Evolutionary conservation across 2,113 vertebrate species (phyloP).

Genomic region (Circaetus cinerascens): DNA sequence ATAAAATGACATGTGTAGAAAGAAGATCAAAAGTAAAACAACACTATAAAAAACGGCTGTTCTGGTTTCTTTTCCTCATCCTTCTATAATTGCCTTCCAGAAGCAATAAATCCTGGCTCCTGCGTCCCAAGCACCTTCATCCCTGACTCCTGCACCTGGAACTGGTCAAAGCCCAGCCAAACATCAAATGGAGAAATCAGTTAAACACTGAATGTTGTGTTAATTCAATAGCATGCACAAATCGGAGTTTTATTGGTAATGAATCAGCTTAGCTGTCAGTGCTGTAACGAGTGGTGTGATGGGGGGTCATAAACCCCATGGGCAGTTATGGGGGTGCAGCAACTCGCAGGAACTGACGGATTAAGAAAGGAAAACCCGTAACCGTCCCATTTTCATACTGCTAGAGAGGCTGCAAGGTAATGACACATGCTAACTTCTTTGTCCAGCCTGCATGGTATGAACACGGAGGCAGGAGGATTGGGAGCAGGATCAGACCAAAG

Average conservation of each 20-base stretch:
- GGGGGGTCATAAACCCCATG: not conserved
- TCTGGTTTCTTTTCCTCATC: not conserved
- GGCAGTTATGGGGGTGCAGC: slow-evolving; percentile 21
- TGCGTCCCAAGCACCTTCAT: not conserved
- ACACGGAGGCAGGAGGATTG: not conserved
- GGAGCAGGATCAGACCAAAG: not conserved
- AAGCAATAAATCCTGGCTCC: not conserved
- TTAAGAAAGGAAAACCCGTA: slow-evolving; percentile 40
- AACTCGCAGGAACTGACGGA: slow-evolving; percentile 28
- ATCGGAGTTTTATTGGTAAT: not conserved
- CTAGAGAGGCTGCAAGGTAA: slow-evolving; percentile 31
- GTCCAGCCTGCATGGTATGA: not conserved
- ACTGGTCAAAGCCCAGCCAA: not conserved
- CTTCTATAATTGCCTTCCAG: not conserved
- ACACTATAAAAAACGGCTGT: not conserved
- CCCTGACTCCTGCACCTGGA: not conserved
- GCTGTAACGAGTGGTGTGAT: slow-evolving; percentile 38
- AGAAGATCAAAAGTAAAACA: not conserved
- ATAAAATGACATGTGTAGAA: not conserved
- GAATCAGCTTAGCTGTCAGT: slow-evolving; percentile 1
- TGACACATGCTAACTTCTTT: not conserved
- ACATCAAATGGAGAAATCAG: not conserved
- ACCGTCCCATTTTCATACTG: slow-evolving; percentile 15
- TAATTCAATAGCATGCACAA: not conserved
- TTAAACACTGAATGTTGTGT: not conserved